Evolutionary conservation across 2,797 vertebrate species (phyloP).

Genomic region (Platyrinchus mystaceus): DNA sequence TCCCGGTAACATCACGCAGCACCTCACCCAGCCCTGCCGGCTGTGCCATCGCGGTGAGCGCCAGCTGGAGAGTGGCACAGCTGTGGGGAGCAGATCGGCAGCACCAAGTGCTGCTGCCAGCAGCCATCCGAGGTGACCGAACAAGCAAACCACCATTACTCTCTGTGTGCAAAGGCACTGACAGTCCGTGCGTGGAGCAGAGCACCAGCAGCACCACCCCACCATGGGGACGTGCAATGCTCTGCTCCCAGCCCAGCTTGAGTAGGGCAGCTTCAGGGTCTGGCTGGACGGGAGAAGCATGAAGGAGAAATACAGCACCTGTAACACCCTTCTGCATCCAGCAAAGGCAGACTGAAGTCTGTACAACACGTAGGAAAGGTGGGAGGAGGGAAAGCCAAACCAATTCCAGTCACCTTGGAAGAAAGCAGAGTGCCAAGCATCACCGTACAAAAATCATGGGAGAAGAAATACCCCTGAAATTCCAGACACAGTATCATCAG

Average conservation of each 20-base stretch:
- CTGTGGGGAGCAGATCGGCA: neutral
- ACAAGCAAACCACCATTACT: neutral
- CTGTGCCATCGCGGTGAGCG: fast-evolving
- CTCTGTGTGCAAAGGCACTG: neutral
- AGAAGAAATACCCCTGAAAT: neutral
- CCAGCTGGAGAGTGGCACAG: fast-evolving
- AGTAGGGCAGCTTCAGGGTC: neutral
- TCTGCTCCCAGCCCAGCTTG: neutral
- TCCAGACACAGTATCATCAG: neutral
- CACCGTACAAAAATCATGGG: neutral
- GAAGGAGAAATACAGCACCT: neutral
- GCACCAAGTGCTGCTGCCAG: neutral
- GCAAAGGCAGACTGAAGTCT: neutral
- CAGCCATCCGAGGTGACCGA: neutral
- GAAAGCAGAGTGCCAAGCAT: neutral
- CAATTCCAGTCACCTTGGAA: neutral
- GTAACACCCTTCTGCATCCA: neutral
- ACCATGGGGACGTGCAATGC: fast-evolving
- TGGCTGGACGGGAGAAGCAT: neutral
- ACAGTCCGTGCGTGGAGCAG: neutral
- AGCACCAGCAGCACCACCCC: neutral
- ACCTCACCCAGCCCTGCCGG: fast-evolving
- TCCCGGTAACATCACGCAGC: fast-evolving
- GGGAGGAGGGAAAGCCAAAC: neutral
- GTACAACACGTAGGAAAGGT: neutral